Evolutionary conservation across 2,888 invertebrate species (phyloP).

Genomic region (Andrena bucephala): DNA sequence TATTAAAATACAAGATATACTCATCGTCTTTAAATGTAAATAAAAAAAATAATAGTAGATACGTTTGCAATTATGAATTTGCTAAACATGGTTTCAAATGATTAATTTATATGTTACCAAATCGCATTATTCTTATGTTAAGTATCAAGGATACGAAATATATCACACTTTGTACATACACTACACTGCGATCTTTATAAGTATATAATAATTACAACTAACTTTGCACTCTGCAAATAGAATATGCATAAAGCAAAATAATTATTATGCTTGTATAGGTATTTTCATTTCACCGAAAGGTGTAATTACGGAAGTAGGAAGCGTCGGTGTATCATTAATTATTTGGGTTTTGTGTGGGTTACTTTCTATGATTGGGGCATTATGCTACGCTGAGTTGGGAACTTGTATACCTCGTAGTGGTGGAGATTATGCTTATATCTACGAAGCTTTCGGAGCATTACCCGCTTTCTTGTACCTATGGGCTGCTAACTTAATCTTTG

Average conservation of each 20-base stretch:
- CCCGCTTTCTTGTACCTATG: constrained; percentile 98
- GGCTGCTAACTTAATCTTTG: constrained; percentile 98
- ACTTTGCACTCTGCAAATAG: neutral
- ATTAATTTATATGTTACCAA: neutral
- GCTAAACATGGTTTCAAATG: neutral
- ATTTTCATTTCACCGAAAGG: constrained; percentile 99
- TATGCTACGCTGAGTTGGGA: constrained; percentile 98
- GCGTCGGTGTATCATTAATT: constrained; percentile 94
- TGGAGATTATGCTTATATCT: constrained; percentile 98
- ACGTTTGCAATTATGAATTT: neutral
- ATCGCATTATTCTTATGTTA: too few relatives aligned
- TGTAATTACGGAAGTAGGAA: constrained; percentile 95
- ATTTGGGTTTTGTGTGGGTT: constrained; percentile 96
- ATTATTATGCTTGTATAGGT: constrained; percentile 85
- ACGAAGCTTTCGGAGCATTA: constrained; percentile 95
- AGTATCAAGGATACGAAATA: too few relatives aligned
- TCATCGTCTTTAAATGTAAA: neutral
- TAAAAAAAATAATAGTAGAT: neutral
- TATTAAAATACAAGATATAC: neutral
- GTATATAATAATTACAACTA: neutral
- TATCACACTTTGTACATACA: too few relatives aligned
- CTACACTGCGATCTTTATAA: neutral
- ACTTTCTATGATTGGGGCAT: constrained; percentile 96
- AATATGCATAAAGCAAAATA: neutral
- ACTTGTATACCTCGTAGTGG: constrained; percentile 96